Base-by-base conservation (phyloP, 2,797 vertebrate genomes). In the Champsocephalus gunnari region DNA sequence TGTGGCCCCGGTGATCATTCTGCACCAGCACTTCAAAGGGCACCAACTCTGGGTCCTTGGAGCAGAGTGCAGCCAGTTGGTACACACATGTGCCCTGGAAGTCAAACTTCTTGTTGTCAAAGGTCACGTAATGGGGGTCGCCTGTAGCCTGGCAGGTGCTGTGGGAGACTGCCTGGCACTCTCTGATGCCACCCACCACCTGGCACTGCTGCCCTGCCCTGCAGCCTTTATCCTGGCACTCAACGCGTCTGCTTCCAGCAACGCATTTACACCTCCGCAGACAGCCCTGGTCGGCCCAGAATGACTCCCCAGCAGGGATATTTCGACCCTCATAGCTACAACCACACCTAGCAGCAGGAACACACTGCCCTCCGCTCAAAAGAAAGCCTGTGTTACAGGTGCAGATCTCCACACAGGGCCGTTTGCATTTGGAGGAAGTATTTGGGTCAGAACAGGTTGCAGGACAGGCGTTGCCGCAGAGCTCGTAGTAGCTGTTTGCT, bases 1-100 rank as follows among this genome's bases (percentile, higher is more conserved):
- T 88, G 74, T 17, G 94, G 38, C 90, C 92, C 16, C 91, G 72
- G 49, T 91, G 44, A 11, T 94, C 89, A 75, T 95, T 95, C 69
- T 95, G 93, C 57, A 94, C 93, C 14, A 85, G 71, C 1, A 96
- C 83, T 28, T 95, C 78, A 71, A 95, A 95, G 0, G 87, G 82
- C 9, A 84, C 87, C 12, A 95, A 81, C 0, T 73, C 88, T 11
- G 82, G 56, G 56, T 87, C 14, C 1, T 79, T 86, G 50, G 81
- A 79, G 75, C 90, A 94, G n/a, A 95, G 78, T 16, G 79, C 86
- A 21, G 72, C 88, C 41, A 96, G 76, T 68, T 93, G 90, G 79
- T 95, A 95, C 49, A 89, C 62, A 41, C 93, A 93, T 12, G 90
- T 91, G 41, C 94, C 93, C 75, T 92, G 92, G 71, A 95, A 95